phyloP scores from a whole-genome alignment of 2,113 vertebrate genomes.

The Lasiurus borealis region DNA sequence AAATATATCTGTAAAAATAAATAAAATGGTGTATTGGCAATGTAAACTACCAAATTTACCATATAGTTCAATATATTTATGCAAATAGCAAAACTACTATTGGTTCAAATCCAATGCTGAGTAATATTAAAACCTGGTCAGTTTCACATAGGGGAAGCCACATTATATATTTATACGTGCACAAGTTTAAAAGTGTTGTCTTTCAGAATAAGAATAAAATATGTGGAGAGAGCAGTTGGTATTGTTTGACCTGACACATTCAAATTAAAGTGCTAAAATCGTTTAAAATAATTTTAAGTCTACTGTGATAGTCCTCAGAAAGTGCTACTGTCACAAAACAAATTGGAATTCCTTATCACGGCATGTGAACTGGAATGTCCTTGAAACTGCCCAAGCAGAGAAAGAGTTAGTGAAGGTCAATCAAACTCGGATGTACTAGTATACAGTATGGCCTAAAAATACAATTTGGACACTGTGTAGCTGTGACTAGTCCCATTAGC shows the following conservation, averaged over 20 bases:
- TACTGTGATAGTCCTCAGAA: neutral
- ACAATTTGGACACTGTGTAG: neutral
- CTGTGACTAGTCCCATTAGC: neutral
- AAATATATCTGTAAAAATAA: neutral
- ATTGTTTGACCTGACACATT: conserved; percentile 55
- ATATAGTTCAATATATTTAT: conserved; percentile 26
- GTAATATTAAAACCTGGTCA: conserved; percentile 74
- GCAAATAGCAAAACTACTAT: conserved; percentile 69
- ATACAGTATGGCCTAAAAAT: neutral
- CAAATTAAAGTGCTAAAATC: conserved; percentile 56
- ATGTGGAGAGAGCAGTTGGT: conserved; percentile 2
- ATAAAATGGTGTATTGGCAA: neutral
- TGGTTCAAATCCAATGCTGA: conserved; percentile 72
- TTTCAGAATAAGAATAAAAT: conserved; percentile 65
- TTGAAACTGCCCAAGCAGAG: neutral
- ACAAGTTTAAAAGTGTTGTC: conserved; percentile 58
- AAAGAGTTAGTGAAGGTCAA: neutral
- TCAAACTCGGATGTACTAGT: neutral
- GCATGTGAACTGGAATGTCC: neutral
- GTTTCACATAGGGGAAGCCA: conserved; percentile 71
- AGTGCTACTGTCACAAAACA: neutral
- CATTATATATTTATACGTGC: conserved; percentile 65
- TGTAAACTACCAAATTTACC: conserved; percentile 21
- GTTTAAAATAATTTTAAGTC: conserved; percentile 59
- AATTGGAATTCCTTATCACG: neutral